Evolutionary conservation across 1,140 invertebrate species (phyloP).

Genomic region (Bombus impatiens): DNA sequence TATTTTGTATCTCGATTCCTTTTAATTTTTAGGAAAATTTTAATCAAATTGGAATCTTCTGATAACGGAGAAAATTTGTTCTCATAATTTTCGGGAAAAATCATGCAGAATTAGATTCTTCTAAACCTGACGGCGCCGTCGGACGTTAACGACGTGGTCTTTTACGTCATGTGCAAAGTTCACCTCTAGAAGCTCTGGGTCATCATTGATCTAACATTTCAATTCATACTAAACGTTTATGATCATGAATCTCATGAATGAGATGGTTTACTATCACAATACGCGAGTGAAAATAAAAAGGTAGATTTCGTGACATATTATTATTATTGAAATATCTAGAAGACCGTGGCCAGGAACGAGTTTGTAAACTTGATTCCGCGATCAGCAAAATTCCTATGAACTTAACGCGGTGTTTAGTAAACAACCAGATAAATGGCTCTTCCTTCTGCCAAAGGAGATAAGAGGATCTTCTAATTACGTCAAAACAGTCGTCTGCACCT

Average conservation of each 20-base stretch:
- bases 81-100: not conserved
- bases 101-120: not conserved
- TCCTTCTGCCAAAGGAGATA: constrained; percentile 49
- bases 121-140: not conserved
- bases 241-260: constrained; percentile 44
- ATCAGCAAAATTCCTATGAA: constrained; percentile 69
- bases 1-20: too few relatives aligned
- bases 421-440: constrained; percentile 72
- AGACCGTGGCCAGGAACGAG: constrained; percentile 41
- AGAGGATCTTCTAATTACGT: constrained; percentile 35
- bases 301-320: constrained; percentile 47
- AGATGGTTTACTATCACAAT: constrained; percentile 36
- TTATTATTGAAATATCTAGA: constrained; percentile 58
- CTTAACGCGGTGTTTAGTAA: constrained; percentile 73
- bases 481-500: constrained; percentile 9
- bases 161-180: constrained; percentile 16
- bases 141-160: not conserved
- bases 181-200: not conserved
- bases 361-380: constrained; percentile 72
- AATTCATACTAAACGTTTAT: not conserved
- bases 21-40: not conserved
- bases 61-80: not conserved
- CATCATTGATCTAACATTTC: not conserved
- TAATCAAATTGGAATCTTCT: not conserved
- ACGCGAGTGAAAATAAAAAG: constrained; percentile 18